These are phyloP conservation scores for Adoxophyes honmai DNA, from an alignment of 1,140 invertebrate genomes.

Conservation along the genomic window DNA sequence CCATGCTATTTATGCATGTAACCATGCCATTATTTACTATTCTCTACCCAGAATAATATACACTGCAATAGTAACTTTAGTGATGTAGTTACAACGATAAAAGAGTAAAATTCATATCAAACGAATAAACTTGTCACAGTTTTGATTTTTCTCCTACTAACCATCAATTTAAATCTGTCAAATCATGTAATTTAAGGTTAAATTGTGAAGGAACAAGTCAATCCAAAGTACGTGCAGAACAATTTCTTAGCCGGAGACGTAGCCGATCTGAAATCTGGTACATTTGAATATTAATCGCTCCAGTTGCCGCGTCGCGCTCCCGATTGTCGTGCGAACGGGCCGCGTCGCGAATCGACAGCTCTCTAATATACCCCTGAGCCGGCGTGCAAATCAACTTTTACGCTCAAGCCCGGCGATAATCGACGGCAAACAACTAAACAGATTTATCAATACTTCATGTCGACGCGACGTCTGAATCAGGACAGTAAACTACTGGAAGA, in stretches of 20 bases:
- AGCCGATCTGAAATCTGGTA: constrained; percentile 37
- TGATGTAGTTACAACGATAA: too few relatives aligned
- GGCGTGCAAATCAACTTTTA: constrained; percentile 53
- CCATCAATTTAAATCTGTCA: background rate
- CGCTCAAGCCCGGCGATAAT: constrained; percentile 47
- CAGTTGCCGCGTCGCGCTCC: constrained; percentile 53
- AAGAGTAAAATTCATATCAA: too few relatives aligned
- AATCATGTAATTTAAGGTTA: constrained; percentile 24
- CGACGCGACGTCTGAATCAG: constrained; percentile 38
- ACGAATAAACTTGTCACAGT: too few relatives aligned
- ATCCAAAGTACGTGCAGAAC: constrained; percentile 33
- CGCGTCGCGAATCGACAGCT: constrained; percentile 44
- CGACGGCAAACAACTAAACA: constrained; percentile 43
- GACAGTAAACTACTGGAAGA: constrained; percentile 46
- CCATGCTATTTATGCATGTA: too few relatives aligned
- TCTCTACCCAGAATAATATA: too few relatives aligned
- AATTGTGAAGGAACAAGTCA: constrained; percentile 31
- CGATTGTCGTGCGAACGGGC: constrained; percentile 64
- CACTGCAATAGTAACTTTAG: too few relatives aligned
- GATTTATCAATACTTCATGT: constrained; percentile 32
- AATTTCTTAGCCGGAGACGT: constrained; percentile 20
- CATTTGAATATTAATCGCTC: constrained; percentile 63
- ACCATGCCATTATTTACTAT: too few relatives aligned
- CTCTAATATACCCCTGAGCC: constrained; percentile 39
- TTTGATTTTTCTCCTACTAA: background rate